phyloP scores from a whole-genome alignment of 2,113 vertebrate genomes.

The Microcebus murinus region DNA sequence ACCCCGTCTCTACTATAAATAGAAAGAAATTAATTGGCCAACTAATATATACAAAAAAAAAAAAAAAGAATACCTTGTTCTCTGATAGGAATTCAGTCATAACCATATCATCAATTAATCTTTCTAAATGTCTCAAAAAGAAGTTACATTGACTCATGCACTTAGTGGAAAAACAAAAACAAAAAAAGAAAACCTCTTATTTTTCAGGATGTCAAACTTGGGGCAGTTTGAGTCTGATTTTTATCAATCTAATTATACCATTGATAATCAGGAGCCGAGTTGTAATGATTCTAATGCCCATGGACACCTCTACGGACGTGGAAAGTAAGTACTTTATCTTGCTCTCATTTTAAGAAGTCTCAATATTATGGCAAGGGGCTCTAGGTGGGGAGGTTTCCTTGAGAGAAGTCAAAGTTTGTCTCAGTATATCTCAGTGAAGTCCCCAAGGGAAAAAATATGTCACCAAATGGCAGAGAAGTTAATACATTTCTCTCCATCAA shows the following conservation, averaged over 20 bases:
- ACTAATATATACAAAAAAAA: too few relatives aligned
- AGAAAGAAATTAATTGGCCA: too few relatives aligned
- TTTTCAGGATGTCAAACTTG: slow-evolving; percentile 89
- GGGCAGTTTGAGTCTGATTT: slow-evolving; percentile 89
- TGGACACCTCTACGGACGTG: slow-evolving; percentile 62
- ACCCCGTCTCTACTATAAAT: too few relatives aligned
- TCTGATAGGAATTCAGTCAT: background rate
- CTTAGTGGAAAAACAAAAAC: background rate
- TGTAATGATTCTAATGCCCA: slow-evolving; percentile 66
- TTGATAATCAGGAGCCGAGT: slow-evolving; percentile 85
- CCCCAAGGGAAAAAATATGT: background rate
- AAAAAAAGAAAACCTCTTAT: background rate
- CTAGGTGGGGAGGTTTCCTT: background rate
- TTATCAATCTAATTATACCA: slow-evolving; percentile 91
- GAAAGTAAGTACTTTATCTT: slow-evolving; percentile 80
- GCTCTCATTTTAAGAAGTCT: background rate
- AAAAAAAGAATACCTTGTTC: background rate
- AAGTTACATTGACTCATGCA: background rate
- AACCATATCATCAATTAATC: background rate
- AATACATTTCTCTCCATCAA: background rate
- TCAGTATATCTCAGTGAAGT: background rate
- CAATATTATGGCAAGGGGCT: background rate
- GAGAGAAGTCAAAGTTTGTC: background rate
- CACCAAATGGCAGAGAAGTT: background rate
- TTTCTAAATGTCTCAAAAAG: background rate